phyloP scores from a whole-genome alignment of 2,888 invertebrate species.

The Hylaea fasciaria region DNA sequence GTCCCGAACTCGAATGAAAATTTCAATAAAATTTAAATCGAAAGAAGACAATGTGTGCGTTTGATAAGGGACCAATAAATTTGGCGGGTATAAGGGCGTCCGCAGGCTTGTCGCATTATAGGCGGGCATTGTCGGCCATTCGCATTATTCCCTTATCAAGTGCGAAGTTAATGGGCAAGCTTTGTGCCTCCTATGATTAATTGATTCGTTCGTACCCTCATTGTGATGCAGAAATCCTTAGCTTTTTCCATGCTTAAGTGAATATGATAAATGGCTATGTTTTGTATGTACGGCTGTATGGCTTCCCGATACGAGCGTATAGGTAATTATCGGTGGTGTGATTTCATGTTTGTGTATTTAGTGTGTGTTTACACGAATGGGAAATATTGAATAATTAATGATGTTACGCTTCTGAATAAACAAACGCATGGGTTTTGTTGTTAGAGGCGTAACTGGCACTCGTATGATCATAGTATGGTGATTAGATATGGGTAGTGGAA shows the following conservation, averaged over 20 bases:
- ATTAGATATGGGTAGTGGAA: constrained; percentile 23
- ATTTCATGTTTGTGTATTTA: constrained; percentile 47
- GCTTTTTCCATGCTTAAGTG: constrained; percentile 72
- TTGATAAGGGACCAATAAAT: constrained; percentile 77
- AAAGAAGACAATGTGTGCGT: constrained; percentile 67
- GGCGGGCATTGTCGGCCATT: constrained; percentile 71
- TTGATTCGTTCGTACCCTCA: constrained; percentile 76
- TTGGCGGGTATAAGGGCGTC: constrained; percentile 54
- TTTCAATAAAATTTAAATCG: constrained; percentile 46
- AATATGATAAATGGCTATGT: constrained; percentile 66
- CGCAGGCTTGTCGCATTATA: constrained; percentile 64
- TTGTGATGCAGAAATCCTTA: constrained; percentile 82
- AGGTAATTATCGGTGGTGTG: constrained; percentile 57
- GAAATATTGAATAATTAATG: constrained; percentile 53
- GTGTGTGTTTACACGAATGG: constrained; percentile 44
- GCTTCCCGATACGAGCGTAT: constrained; percentile 50
- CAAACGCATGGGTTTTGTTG: constrained; percentile 36
- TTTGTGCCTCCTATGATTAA: constrained; percentile 82
- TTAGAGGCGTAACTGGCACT: constrained; percentile 11
- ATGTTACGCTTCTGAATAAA: constrained; percentile 45
- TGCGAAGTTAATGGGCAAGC: constrained; percentile 82
- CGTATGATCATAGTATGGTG: constrained; percentile 8
- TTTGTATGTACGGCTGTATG: constrained; percentile 51
- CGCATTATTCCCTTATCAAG: constrained; percentile 83
- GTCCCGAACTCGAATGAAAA: constrained; percentile 12